Conservation (phyloP, 2,888 invertebrate genomes). For the Strigamia transsilvanica region DNA sequence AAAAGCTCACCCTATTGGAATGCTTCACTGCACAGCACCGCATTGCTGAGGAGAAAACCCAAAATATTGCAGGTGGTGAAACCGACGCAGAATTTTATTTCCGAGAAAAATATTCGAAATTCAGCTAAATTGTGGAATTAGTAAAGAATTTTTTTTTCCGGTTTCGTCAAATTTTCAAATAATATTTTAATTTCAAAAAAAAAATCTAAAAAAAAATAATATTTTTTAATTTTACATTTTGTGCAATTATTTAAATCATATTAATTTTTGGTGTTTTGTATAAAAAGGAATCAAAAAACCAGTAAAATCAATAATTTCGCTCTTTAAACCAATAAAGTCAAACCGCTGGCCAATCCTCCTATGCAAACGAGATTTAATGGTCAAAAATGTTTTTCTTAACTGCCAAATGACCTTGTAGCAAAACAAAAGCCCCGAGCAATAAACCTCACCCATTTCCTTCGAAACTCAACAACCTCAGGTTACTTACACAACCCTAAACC, state of each 20-base stretch:
- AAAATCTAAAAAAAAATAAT: too few species aligned
- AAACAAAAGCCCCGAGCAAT: neutral
- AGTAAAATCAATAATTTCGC: too few species aligned
- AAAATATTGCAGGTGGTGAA: constrained; percentile 13
- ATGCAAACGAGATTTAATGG: neutral
- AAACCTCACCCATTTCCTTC: constrained; percentile 16
- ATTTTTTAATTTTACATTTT: too few species aligned
- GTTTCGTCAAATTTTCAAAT: too few species aligned
- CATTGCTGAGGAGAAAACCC: constrained; percentile 12
- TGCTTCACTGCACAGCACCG: constrained; percentile 44
- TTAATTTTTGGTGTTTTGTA: too few species aligned
- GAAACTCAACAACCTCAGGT: constrained; percentile 26
- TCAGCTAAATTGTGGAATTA: too few species aligned
- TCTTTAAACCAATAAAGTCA: too few species aligned
- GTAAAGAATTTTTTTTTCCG: too few species aligned
- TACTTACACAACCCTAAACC: constrained; percentile 27
- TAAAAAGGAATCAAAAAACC: too few species aligned
- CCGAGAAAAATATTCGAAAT: too few species aligned
- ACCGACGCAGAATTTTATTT: neutral
- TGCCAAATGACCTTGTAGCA: neutral
- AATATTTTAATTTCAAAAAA: too few species aligned
- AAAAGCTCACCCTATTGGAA: constrained; percentile 45
- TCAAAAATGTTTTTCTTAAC: neutral
- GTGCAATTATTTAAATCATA: too few species aligned
- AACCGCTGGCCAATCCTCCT: neutral